Conservation (phyloP, 2,797 vertebrate genomes). For the Micrastur ruficollis region DNA sequence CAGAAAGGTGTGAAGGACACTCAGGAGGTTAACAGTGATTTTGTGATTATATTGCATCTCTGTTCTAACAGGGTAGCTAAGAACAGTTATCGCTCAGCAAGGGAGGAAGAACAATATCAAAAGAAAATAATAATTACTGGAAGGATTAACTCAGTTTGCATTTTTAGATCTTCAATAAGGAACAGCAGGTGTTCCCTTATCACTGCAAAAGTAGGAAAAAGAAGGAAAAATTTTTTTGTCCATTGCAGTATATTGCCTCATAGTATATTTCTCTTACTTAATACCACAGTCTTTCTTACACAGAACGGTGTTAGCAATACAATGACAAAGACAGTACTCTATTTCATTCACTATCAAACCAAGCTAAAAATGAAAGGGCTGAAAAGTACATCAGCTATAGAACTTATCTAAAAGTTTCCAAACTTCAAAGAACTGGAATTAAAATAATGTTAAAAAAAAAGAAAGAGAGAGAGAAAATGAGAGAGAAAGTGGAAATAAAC, state of each 20-base stretch:
- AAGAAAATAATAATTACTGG: constrained; percentile 13
- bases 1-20: neutral
- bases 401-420: neutral
- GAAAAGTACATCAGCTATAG: neutral
- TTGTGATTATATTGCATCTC: neutral
- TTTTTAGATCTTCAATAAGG: constrained; percentile 3
- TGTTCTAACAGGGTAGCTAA: neutral
- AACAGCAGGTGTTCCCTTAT: neutral
- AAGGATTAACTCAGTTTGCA: constrained; percentile 20
- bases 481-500: neutral
- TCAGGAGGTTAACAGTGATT: neutral
- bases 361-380: neutral
- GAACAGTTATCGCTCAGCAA: neutral
- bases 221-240: neutral
- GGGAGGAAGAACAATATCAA: neutral
- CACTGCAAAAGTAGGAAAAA: neutral
- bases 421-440: neutral
- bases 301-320: neutral
- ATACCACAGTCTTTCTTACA: neutral
- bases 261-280: neutral
- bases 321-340: neutral
- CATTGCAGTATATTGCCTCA: neutral
- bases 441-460: neutral
- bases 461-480: rapidly evolving
- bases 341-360: neutral